phyloP scores from a whole-genome alignment of 2,888 invertebrate genomes.

The Synanthedon tipuliformis region DNA sequence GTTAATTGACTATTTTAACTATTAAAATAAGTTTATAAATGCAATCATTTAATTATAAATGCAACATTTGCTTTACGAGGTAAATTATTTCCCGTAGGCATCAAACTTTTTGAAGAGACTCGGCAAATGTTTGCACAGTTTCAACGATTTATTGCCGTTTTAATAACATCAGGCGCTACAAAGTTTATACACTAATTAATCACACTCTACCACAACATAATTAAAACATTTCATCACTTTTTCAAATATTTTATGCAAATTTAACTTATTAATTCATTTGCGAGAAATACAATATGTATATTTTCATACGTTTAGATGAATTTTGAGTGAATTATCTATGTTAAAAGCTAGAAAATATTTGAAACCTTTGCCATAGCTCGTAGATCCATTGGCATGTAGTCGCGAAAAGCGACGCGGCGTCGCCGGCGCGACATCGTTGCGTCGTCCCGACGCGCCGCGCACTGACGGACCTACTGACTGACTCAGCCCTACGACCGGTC shows the following conservation, averaged over 20 bases:
- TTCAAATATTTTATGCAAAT: slow-evolving; percentile 8
- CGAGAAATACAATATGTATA: slow-evolving; percentile 1
- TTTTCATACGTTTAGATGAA: slow-evolving; percentile 4
- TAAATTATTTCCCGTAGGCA: too few species aligned
- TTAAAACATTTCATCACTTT: slow-evolving; percentile 10
- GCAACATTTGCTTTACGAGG: too few species aligned
- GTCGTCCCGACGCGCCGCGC: slow-evolving; percentile 41
- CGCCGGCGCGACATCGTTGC: slow-evolving; percentile 55
- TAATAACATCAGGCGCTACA: slow-evolving; percentile 4
- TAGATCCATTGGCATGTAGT: slow-evolving; percentile 60
- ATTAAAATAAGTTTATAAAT: too few species aligned
- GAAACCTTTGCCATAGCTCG: slow-evolving; percentile 63
- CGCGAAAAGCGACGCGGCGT: slow-evolving; percentile 60
- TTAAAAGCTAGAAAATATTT: background rate
- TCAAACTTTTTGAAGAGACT: too few species aligned
- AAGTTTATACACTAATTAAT: background rate
- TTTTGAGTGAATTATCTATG: slow-evolving; percentile 4
- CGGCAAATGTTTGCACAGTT: too few species aligned
- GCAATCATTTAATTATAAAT: too few species aligned
- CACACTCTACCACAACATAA: slow-evolving; percentile 6
- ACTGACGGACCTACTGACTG: slow-evolving; percentile 21
- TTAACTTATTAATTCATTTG: slow-evolving; percentile 4
- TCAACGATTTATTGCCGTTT: slow-evolving; percentile 2
- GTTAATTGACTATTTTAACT: too few species aligned
- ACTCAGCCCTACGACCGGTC: background rate